These are phyloP conservation scores for Vanacampus margaritifer DNA, from an alignment of 2,113 vertebrate genomes.

Conservation along the genomic window DNA sequence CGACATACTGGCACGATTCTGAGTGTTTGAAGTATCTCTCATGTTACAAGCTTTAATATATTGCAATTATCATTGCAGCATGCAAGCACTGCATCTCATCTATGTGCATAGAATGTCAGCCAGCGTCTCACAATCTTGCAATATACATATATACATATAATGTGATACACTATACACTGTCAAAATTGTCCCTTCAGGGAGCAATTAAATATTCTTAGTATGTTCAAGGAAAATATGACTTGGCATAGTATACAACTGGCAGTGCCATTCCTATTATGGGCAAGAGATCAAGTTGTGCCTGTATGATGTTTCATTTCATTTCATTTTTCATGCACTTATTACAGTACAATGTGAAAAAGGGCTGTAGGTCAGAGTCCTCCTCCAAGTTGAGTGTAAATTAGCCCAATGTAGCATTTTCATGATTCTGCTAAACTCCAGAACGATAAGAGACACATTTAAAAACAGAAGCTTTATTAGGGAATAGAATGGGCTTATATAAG, in stretches of 20 bases:
- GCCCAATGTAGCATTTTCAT: not conserved
- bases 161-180: not conserved
- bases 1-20: slow-evolving; percentile 33
- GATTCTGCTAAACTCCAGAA: not conserved
- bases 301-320: not conserved
- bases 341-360: not conserved
- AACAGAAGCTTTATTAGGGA: not conserved
- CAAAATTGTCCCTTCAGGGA: not conserved
- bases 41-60: slow-evolving; percentile 3
- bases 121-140: not conserved
- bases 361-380: not conserved
- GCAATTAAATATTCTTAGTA: not conserved
- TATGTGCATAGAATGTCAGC: slow-evolving; percentile 22
- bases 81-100: slow-evolving; percentile 7
- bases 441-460: not conserved
- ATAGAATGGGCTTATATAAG: not conserved
- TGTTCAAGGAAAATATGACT: not conserved
- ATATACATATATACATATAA: not conserved
- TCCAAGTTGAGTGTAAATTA: not conserved
- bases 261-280: not conserved
- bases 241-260: too few species aligned
- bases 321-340: not conserved
- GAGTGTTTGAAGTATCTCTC: slow-evolving; percentile 52
- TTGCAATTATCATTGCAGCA: slow-evolving; percentile 17
- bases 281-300: not conserved